Conservation (phyloP, 2,888 invertebrate species). For the Hyles lineata region DNA sequence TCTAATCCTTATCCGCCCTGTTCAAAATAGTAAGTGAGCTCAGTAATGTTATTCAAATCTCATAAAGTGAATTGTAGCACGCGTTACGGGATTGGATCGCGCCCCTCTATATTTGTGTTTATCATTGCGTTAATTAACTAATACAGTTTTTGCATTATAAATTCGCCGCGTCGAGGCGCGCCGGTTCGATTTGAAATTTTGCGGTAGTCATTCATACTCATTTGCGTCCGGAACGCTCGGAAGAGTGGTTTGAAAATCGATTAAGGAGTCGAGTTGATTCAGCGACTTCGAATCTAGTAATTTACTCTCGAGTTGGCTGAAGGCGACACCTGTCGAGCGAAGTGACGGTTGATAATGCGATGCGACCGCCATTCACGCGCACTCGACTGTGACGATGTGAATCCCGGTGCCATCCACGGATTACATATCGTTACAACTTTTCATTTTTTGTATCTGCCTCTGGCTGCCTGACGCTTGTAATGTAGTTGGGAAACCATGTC, state of each 20-base stretch:
- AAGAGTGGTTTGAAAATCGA: constrained; percentile 77
- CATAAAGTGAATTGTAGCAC: constrained; percentile 1
- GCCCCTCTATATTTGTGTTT: neutral
- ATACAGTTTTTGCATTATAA: constrained; percentile 2
- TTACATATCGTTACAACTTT: constrained; percentile 27
- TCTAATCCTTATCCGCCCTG: constrained; percentile 45
- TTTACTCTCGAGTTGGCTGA: constrained; percentile 84
- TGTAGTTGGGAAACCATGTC: neutral
- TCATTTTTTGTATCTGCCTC: neutral
- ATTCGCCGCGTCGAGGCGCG: constrained; percentile 5
- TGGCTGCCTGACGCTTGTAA: neutral
- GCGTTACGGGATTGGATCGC: constrained; percentile 13
- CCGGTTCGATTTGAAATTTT: constrained; percentile 40
- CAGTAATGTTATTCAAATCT: constrained; percentile 20
- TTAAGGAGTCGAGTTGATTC: constrained; percentile 79
- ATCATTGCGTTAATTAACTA: constrained; percentile 15
- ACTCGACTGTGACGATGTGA: constrained; percentile 66
- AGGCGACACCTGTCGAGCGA: constrained; percentile 83
- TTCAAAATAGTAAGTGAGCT: constrained; percentile 26
- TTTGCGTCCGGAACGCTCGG: constrained; percentile 61
- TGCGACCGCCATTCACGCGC: constrained; percentile 78
- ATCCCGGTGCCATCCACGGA: constrained; percentile 37
- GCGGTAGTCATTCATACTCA: constrained; percentile 59
- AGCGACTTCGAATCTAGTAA: constrained; percentile 82
- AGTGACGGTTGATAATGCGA: constrained; percentile 83